Evolutionary conservation across 2,888 invertebrate species (phyloP), one percentile per base, ranked within the genome.

Genomic region (Bombylius major): DNA sequence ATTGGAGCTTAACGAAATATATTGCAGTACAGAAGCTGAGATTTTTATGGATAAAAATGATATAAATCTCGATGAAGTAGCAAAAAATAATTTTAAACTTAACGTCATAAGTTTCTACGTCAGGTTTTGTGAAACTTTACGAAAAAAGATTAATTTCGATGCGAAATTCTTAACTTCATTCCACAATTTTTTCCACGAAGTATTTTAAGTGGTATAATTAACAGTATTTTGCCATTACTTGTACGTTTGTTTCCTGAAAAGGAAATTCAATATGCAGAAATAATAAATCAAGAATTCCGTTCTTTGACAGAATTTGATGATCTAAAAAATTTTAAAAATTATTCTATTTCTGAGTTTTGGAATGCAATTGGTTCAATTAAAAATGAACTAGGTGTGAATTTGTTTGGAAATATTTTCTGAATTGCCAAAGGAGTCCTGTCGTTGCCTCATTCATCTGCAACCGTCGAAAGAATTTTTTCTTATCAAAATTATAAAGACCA

Each of bases 151-250:
- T 32, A 13, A 53, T 42, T 48, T 53, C 47, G 48, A 48, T n/a
- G 42, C 32, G 48, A 53, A 53, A 32, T 53, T 13, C 47, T 53
- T 32, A 53, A 48, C n/a, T 47, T 53, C 23, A 31, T 53, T 42
- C 53, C 48, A 32, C 31, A 53, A 48, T 53, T 53, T 53, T n/a
- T 32, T 13, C 36, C 48, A 31, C n/a, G n/a, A n/a, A n/a, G 48
- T 32, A 11, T 36, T 39, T 36, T 36, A 36, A 36, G 36, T 36
- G 36, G 36, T 36, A 36, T 2, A 36, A 36, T 36, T 36, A 36
- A 36, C 36, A 36, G 36, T 36, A 36, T 36, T 36, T 36, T 36
- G 36, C 36, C 36, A 3, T 36, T 36, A 36, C 36, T 36, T 36
- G 33, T 47, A 5, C 34, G 34, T 47, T 44, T 47, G 36, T 52